These are phyloP conservation scores for Strigops habroptila DNA, from an alignment of 2,113 vertebrate species.

Conservation along the genomic window DNA sequence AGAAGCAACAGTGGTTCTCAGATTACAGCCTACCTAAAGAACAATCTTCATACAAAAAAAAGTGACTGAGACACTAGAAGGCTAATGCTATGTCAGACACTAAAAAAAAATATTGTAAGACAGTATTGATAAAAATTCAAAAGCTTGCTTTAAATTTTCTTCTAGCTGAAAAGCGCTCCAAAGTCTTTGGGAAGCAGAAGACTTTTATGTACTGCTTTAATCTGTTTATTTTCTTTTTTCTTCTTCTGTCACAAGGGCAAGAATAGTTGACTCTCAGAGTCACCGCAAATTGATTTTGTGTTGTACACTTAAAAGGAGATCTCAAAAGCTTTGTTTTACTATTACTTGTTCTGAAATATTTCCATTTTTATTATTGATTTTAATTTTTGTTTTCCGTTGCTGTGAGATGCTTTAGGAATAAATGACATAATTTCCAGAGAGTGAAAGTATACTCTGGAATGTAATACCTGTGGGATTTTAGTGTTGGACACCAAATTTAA, in stretches of 20 bases:
- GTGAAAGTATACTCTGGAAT: neutral
- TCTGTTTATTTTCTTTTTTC: conserved; percentile 63
- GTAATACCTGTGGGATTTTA: conserved; percentile 25
- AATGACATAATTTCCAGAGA: conserved; percentile 17
- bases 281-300: conserved; percentile 76
- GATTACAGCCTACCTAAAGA: neutral
- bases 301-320: conserved; percentile 68
- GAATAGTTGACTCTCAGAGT: conserved; percentile 65
- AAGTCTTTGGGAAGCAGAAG: conserved; percentile 54
- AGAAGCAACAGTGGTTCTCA: neutral
- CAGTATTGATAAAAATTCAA: conserved; percentile 31
- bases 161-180: conserved; percentile 38
- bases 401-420: conserved; percentile 35
- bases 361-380: conserved; percentile 71
- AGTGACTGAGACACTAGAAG: neutral
- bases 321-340: conserved; percentile 64
- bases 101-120: neutral
- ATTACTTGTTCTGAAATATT: conserved; percentile 67
- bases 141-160: conserved; percentile 45
- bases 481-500: neutral
- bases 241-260: conserved; percentile 64
- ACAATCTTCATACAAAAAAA: neutral
- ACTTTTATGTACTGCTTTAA: conserved; percentile 61
- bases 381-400: conserved; percentile 36
- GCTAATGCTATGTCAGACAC: conserved; percentile 13